These are phyloP conservation scores for Chionoecetes opilio DNA, from an alignment of 1,140 invertebrate genomes.

Conservation along the genomic window DNA sequence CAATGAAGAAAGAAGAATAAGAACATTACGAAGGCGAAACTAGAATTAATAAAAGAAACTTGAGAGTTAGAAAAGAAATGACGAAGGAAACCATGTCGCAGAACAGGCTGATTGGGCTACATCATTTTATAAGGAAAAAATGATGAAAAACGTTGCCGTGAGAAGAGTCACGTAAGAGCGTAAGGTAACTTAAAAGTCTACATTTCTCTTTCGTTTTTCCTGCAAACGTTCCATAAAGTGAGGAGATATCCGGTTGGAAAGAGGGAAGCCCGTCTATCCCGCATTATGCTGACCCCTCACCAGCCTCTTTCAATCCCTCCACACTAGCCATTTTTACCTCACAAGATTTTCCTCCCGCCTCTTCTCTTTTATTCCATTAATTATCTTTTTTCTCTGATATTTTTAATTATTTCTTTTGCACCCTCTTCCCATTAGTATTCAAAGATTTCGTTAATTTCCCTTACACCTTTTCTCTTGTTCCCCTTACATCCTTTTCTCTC, in stretches of 20 bases:
- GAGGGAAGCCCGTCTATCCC: not conserved
- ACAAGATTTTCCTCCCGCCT: not conserved
- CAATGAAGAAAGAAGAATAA: not conserved
- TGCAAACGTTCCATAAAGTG: not conserved
- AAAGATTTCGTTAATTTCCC: not conserved
- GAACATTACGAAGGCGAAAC: too few relatives aligned
- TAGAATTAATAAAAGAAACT: not conserved
- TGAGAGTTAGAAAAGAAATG: too few relatives aligned
- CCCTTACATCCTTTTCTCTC: not conserved
- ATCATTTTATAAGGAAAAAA: too few relatives aligned
- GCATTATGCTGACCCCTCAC: not conserved
- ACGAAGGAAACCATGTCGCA: too few relatives aligned
- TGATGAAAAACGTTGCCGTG: too few relatives aligned
- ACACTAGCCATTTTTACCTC: not conserved
- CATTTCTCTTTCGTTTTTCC: not conserved
- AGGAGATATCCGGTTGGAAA: not conserved
- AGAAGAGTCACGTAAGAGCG: not conserved
- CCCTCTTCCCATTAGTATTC: not conserved
- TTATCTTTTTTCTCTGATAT: not conserved
- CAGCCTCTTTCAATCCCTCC: not conserved
- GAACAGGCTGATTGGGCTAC: too few relatives aligned
- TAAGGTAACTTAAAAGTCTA: not conserved
- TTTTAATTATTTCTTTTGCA: not conserved
- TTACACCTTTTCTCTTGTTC: not conserved
- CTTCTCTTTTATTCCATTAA: not conserved